Base-by-base conservation (phyloP, 1,140 invertebrate genomes). In the Potamilus streckersoni region DNA sequence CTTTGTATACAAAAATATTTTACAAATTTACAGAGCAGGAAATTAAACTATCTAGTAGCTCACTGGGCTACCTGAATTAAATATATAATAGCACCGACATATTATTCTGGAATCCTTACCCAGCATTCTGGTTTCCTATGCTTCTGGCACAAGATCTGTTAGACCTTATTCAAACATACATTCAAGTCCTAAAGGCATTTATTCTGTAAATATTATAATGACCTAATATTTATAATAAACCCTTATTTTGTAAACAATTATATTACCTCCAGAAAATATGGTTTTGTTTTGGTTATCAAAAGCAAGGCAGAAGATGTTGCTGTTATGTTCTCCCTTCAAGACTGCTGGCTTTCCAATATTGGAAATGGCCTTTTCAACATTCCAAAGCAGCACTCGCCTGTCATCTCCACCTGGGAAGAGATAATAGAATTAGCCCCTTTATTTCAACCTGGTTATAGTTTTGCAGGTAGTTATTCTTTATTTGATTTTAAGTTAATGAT, bases 281-380 rank as follows among this genome's bases (percentile, higher is more conserved):
- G 94, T 94, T 38, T 92, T 92, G 85, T 95, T 96, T 61, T 92
- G 91, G 79, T 91, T 93, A 82, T 96, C 95, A 83, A 97, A 96
- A 49, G 93, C 95, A 15, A 98, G 91, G 85, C 96, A 96, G 89
- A 98, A 98, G 78, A 98, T 97, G 89, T 98, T 98, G 84, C 96
- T 97, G 74, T 93, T 92, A 87, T 98, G 97, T 80, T 95, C 93
- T 17, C 93, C 93, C 86, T 93, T 93, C 95, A 98, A 96, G 14
- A 76, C 64, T 14, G 57, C 31, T 3, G 89, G 87, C 71, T 93
- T 90, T 16, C 83, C 84, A 49, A 83, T 83, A 74, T 85, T 78
- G n/a, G 80, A 85, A 65, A 96, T 91, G 8, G 94, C 93, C 87
- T 95, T 93, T 69, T 95, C 93, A 55, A 97, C 93, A 84, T 94